phyloP scores from a whole-genome alignment of 2,797 vertebrate genomes.

The Tokudaia muenninki region DNA sequence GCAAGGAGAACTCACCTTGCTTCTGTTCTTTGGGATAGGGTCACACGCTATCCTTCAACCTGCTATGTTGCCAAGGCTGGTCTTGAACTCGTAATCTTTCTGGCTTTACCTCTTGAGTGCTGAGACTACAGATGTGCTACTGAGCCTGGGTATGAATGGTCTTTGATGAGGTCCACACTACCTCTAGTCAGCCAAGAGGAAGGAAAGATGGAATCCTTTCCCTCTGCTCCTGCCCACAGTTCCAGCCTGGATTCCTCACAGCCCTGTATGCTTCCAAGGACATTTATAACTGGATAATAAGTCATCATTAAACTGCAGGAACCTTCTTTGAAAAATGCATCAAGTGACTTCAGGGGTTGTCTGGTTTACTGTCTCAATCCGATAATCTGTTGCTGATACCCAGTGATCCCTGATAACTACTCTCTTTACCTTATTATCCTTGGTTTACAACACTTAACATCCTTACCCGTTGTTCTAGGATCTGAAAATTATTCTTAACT shows the following conservation, averaged over 20 bases:
- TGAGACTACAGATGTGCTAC: background rate
- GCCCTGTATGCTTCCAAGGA: background rate
- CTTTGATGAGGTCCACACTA: background rate
- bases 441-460: background rate
- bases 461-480: background rate
- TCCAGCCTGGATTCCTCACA: background rate
- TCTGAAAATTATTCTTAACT: constrained; percentile 15
- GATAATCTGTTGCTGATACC: constrained; percentile 40
- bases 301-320: background rate
- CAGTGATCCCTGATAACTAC: background rate
- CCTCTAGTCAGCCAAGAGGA: background rate
- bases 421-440: background rate
- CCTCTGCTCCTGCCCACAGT: background rate
- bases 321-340: background rate
- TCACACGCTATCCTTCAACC: background rate
- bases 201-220: background rate
- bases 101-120: background rate
- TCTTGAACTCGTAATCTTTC: too few relatives aligned
- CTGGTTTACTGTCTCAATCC: background rate
- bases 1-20: background rate
- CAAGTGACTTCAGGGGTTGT: background rate
- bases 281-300: background rate
- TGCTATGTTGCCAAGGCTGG: background rate
- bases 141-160: background rate
- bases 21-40: background rate